Evolutionary conservation across 2,113 vertebrate species (phyloP).

Genomic region (Sceloporus tristichus): DNA sequence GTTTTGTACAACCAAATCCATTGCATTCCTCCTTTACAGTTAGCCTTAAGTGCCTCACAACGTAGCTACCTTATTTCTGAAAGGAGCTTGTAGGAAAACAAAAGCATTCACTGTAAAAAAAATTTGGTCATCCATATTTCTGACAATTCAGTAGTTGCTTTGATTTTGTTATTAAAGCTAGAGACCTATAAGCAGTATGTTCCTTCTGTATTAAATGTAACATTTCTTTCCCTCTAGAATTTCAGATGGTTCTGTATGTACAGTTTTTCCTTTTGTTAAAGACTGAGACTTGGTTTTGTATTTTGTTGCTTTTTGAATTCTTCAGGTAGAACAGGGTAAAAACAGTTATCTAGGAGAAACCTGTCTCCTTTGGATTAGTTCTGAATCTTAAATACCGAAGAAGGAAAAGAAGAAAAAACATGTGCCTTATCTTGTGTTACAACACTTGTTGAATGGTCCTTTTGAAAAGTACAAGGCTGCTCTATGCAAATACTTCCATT

Average conservation of each 20-base stretch:
- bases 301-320: conserved; percentile 65
- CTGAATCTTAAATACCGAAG: conserved; percentile 71
- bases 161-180: conserved; percentile 47
- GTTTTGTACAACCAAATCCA: conserved; percentile 71
- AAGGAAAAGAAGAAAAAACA: conserved; percentile 47
- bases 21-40: conserved; percentile 70
- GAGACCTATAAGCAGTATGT: conserved; percentile 52
- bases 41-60: conserved; percentile 81
- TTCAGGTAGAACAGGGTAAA: conserved; percentile 78
- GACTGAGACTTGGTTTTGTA: conserved; percentile 50
- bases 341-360: conserved; percentile 63
- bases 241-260: conserved; percentile 45
- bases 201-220: conserved; percentile 20
- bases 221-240: conserved; percentile 31
- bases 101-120: conserved; percentile 54
- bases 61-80: conserved; percentile 73
- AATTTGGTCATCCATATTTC: conserved; percentile 39
- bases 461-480: conserved; percentile 60
- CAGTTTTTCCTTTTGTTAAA: conserved; percentile 49
- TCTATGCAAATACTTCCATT: conserved; percentile 76
- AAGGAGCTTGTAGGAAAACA: conserved; percentile 70
- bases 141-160: conserved; percentile 31
- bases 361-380: conserved; percentile 73
- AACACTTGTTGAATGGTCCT: conserved; percentile 65
- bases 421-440: conserved; percentile 85